A percentile compares a stretch with the other conserved stretches of the same genome.
Conservation (phyloP, 2,113 vertebrate genomes). For the Pycnonotus jocosus region DNA sequence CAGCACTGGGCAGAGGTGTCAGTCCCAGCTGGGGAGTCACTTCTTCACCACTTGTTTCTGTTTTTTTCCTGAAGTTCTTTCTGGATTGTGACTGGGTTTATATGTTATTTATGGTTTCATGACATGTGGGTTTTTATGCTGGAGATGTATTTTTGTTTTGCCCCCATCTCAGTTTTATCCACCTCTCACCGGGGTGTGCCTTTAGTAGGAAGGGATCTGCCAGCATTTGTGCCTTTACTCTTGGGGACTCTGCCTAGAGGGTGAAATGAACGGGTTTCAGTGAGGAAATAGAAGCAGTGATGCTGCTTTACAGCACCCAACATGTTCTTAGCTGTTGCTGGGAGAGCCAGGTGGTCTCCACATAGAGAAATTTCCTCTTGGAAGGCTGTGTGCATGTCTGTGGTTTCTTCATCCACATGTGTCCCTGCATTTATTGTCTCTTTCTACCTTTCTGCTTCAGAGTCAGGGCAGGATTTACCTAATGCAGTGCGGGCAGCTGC, state of each 20-base stretch:
- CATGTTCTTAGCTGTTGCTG: not conserved
- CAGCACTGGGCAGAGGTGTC: not conserved
- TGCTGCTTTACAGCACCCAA: not conserved
- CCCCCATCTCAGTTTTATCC: not conserved
- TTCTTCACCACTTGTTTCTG: not conserved
- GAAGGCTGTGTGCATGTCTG: not conserved
- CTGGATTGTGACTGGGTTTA: not conserved
- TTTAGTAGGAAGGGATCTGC: not conserved
- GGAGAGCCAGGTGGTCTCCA: not conserved
- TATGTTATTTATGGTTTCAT: not conserved
- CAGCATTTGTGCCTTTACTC: not conserved
- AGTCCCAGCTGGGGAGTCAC: not conserved
- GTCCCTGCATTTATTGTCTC: not conserved
- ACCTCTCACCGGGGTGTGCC: rapidly evolving
- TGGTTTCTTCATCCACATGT: not conserved
- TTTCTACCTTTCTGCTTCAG: not conserved
- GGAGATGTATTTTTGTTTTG: rapidly evolving
- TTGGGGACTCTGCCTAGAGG: not conserved
- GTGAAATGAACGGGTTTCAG: not conserved
- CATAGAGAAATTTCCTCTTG: not conserved
- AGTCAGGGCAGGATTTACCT: not conserved
- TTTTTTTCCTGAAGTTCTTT: not conserved
- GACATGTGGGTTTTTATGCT: not conserved
- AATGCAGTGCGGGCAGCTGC: not conserved
- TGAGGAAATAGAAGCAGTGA: not conserved